Conservation (phyloP, 2,888 invertebrate genomes). For the Eupithecia centaureata region DNA sequence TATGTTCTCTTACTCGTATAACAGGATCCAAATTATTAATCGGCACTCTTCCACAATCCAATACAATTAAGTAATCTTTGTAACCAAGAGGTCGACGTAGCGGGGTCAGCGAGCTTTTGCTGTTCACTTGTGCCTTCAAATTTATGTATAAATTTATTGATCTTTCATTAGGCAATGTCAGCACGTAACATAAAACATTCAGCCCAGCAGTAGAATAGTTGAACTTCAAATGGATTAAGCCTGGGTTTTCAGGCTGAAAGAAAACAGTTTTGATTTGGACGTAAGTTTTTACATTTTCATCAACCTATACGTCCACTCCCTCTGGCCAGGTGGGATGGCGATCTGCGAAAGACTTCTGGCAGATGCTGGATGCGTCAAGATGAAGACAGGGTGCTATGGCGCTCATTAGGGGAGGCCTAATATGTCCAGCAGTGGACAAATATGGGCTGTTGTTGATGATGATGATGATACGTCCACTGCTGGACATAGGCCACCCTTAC, state of each 20-base stretch:
- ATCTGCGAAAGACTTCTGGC: too few species aligned
- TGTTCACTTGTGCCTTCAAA: constrained; percentile 59
- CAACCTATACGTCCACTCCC: too few species aligned
- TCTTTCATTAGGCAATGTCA: constrained; percentile 73
- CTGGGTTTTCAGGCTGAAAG: constrained; percentile 65
- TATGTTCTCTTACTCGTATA: constrained; percentile 64
- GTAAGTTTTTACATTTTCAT: too few species aligned
- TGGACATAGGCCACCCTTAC: too few species aligned
- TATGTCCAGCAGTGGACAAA: too few species aligned
- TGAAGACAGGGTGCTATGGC: too few species aligned
- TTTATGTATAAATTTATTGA: constrained; percentile 61
- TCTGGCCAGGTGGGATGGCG: too few species aligned
- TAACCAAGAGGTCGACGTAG: constrained; percentile 57
- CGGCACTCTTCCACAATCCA: constrained; percentile 76
- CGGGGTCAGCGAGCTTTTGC: constrained; percentile 66
- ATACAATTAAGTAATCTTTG: constrained; percentile 61
- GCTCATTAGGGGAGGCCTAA: too few species aligned
- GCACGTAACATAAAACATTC: constrained; percentile 66
- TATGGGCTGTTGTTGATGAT: too few species aligned
- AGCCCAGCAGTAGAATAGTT: constrained; percentile 62
- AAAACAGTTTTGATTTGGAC: background rate
- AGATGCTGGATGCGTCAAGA: too few species aligned
- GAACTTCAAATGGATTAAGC: constrained; percentile 61
- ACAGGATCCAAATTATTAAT: constrained; percentile 80
- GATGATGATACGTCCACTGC: too few species aligned